Conservation (phyloP, 2,797 vertebrate genomes). For the Tinamus major region DNA sequence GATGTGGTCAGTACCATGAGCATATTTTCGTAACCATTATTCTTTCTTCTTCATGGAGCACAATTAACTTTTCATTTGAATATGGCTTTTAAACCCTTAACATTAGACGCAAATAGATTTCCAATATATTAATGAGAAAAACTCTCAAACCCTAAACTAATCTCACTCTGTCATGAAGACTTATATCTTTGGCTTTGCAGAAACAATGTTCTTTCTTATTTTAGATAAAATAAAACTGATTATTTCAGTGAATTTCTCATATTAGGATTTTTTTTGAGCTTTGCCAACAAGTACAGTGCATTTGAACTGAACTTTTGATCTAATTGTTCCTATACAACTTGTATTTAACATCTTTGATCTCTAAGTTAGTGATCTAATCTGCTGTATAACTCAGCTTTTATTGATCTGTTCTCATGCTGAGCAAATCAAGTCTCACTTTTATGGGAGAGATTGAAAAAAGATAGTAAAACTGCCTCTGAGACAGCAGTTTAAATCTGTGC, state of each 20-base stretch:
- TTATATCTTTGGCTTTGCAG: background rate
- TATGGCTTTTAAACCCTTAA: background rate
- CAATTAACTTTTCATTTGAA: background rate
- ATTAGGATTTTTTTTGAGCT: constrained; percentile 47
- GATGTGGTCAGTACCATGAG: background rate
- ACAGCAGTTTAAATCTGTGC: constrained; percentile 86
- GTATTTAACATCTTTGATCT: constrained; percentile 87
- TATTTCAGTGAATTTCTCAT: constrained; percentile 17
- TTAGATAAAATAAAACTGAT: background rate
- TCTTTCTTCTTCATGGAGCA: background rate
- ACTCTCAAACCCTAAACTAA: background rate
- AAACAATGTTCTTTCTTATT: background rate
- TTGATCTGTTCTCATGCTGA: constrained; percentile 93
- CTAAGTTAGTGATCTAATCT: constrained; percentile 83
- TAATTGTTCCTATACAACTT: constrained; percentile 77
- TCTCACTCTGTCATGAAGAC: background rate
- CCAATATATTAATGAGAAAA: background rate
- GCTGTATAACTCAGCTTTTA: constrained; percentile 85
- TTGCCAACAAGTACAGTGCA: constrained; percentile 77
- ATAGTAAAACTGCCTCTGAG: constrained; percentile 88
- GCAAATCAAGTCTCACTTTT: constrained; percentile 90
- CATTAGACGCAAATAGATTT: background rate
- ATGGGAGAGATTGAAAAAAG: constrained; percentile 86
- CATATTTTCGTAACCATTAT: background rate
- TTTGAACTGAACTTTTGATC: constrained; percentile 83